Evolutionary conservation across 1,140 invertebrate genomes (phyloP).

Genomic region (Drosophila carrolli): DNA sequence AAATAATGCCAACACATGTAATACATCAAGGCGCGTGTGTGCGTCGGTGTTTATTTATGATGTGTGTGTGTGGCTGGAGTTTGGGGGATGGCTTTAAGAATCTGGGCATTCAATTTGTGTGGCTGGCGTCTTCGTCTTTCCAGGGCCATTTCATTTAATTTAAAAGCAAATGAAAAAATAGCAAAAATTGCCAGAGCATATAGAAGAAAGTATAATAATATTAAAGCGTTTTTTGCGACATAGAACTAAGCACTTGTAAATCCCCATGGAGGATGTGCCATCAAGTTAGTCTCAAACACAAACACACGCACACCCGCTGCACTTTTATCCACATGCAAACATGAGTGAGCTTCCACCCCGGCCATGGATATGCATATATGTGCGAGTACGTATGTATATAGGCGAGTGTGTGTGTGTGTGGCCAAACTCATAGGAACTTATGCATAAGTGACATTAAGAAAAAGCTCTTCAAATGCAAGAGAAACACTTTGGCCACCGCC

Average conservation of each 20-base stretch:
- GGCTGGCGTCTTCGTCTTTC: conserved; percentile 4
- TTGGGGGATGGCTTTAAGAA: conserved; percentile 32
- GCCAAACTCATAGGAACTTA: conserved; percentile 82
- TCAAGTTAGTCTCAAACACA: conserved; percentile 82
- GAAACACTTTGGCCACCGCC: conserved; percentile 75
- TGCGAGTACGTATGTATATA: conserved; percentile 1
- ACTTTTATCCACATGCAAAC: conserved; percentile 76
- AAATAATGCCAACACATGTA: conserved; percentile 83
- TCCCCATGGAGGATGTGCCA: conserved; percentile 82
- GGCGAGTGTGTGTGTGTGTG: conserved; percentile 31
- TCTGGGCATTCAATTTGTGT: conserved; percentile 56
- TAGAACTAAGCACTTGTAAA: conserved; percentile 84
- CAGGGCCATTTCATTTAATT: conserved; percentile 73
- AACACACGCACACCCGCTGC: conserved; percentile 61
- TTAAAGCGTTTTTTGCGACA: conserved; percentile 82
- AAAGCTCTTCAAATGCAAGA: conserved; percentile 84
- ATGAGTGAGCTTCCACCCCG: conserved; percentile 53
- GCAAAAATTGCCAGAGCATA: conserved; percentile 62
- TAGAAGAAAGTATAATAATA: conserved; percentile 82
- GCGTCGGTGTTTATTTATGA: conserved; percentile 54
- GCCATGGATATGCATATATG: conserved; percentile 46
- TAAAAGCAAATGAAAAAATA: conserved; percentile 55
- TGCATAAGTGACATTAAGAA: conserved; percentile 84
- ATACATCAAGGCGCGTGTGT: conserved; percentile 61
- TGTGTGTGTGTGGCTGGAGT: conserved; percentile 15